These are phyloP conservation scores for Hucho hucho DNA, from an alignment of 2,113 vertebrate species.

Conservation along the genomic window DNA sequence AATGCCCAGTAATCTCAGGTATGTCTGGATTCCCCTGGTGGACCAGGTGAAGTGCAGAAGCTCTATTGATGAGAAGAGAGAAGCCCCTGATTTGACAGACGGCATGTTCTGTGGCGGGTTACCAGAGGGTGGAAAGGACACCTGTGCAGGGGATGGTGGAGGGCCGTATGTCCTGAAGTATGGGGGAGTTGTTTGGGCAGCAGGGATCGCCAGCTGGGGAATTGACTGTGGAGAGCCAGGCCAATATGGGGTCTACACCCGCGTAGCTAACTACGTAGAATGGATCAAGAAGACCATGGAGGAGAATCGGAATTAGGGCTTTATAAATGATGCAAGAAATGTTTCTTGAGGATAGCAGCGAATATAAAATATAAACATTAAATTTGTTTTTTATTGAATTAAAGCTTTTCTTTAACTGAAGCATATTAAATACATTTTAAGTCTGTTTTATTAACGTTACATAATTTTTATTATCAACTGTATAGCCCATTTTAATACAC, in stretches of 20 bases:
- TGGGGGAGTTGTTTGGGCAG: slow-evolving; percentile 40
- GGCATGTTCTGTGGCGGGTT: slow-evolving; percentile 69
- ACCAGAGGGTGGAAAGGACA: slow-evolving; percentile 52
- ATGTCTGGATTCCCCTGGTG: slow-evolving; percentile 55
- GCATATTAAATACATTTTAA: no score
- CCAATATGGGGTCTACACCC: slow-evolving; percentile 53
- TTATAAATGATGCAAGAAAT: no score
- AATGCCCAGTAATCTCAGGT: slow-evolving; percentile 46
- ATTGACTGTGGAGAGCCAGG: slow-evolving; percentile 27
- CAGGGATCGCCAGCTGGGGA: slow-evolving; percentile 69
- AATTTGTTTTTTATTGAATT: no score
- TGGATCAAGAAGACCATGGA: slow-evolving; percentile 76
- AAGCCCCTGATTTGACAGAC: slow-evolving; percentile 34
- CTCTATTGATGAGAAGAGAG: rapidly evolving
- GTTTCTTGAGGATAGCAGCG: no score
- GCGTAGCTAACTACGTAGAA: slow-evolving; percentile 47
- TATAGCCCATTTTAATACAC: no score
- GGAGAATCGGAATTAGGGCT: slow-evolving; percentile 31
- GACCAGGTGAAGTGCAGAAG: slow-evolving; percentile 25
- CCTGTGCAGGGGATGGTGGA: slow-evolving; percentile 57
- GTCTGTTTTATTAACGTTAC: no score
- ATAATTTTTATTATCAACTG: no score
- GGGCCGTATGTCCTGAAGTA: slow-evolving; percentile 33
- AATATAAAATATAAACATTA: no score
- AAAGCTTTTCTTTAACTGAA: no score